Conservation (phyloP, 2,113 vertebrate species). For the Gopherus flavomarginatus region DNA sequence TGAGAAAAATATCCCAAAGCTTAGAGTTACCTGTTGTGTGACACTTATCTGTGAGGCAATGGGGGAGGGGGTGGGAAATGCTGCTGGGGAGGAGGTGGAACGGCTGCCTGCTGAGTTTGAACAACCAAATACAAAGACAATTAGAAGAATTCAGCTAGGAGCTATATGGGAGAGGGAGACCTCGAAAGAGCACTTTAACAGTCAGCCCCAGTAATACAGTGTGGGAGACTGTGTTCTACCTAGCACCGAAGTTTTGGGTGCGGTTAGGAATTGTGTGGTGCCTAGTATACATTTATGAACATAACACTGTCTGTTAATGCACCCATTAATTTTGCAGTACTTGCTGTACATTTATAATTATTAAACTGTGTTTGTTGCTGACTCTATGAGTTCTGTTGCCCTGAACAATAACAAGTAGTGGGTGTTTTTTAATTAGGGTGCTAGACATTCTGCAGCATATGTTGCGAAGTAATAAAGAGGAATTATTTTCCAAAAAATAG, state of each 20-base stretch:
- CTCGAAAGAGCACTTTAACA: neutral
- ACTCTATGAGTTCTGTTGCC: neutral
- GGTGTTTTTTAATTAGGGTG: neutral
- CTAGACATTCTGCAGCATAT: neutral
- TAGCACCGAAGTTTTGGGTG: neutral
- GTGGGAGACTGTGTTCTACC: neutral
- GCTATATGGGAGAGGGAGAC: neutral
- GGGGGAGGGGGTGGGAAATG: neutral
- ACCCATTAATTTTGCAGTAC: neutral
- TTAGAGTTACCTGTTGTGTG: neutral
- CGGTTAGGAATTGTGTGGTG: neutral
- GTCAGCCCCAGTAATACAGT: neutral
- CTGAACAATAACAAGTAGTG: neutral
- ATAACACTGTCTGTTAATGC: neutral
- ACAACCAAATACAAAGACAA: neutral
- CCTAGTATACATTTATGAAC: neutral
- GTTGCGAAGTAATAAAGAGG: neutral
- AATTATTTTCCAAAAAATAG: neutral
- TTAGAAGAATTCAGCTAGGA: neutral
- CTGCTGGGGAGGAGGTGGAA: neutral
- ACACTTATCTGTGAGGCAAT: neutral
- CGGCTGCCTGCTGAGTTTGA: neutral
- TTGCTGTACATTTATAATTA: neutral
- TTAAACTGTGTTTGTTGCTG: neutral
- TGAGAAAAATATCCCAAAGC: neutral